Evolutionary conservation across 1,140 invertebrate genomes (phyloP).

Genomic region (Pseudomyrmex pallidus): DNA sequence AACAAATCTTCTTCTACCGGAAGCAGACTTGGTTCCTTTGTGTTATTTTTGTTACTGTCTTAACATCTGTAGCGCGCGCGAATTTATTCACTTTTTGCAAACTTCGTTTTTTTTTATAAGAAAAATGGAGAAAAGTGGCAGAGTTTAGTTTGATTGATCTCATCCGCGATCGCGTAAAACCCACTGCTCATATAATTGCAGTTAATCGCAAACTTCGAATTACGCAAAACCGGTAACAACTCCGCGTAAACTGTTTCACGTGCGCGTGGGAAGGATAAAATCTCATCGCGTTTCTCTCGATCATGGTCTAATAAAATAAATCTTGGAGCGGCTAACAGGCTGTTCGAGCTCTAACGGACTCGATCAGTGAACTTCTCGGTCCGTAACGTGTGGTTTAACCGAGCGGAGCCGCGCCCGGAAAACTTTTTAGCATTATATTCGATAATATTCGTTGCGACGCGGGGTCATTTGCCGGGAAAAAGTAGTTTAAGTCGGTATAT

Average conservation of each 20-base stretch:
- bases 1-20: background rate
- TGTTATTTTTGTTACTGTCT: no score
- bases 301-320: slow-evolving; percentile 46
- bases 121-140: no score
- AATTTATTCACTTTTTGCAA: no score
- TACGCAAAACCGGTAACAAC: slow-evolving; percentile 5
- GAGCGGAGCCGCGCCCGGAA: slow-evolving; percentile 13
- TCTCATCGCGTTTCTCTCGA: slow-evolving; percentile 31
- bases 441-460: slow-evolving; percentile 38
- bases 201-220: background rate
- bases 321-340: slow-evolving; percentile 19
- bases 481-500: slow-evolving; percentile 53
- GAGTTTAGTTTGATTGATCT: no score
- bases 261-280: slow-evolving; percentile 18
- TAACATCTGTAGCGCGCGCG: no score
- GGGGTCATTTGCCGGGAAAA: background rate
- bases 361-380: slow-evolving; percentile 39
- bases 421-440: slow-evolving; percentile 36
- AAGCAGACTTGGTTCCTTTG: no score
- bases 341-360: slow-evolving; percentile 36
- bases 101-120: no score
- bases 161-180: background rate
- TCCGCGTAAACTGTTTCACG: background rate
- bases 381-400: slow-evolving; percentile 44
- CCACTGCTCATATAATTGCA: background rate